Base-by-base conservation (phyloP, 2,113 vertebrate genomes). In the Hylia prasina region DNA sequence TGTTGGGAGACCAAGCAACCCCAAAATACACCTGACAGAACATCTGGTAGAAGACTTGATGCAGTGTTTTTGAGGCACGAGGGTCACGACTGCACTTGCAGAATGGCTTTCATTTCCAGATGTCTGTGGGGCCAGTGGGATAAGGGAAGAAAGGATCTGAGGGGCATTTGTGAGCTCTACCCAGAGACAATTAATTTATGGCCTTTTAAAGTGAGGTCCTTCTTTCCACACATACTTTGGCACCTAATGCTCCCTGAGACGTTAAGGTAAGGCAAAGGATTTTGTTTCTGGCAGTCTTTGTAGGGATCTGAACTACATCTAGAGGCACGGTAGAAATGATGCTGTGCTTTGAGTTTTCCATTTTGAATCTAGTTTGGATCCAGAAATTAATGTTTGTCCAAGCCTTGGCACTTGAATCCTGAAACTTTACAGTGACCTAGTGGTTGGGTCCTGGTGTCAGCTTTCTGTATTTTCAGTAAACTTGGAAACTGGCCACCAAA, bases 81-180 rank as follows among this genome's bases (percentile, higher is more conserved):
- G 68, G 28, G 7, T 50, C n/a, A 68, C 85, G 51, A 58, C 8
- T 1, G 1, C 7, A 25, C 20, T 11, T 77, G 23, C 23, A 60
- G 37, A 79, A 53, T 66, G 4, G 3, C 11, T 23, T 82, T 21
- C 5, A 2, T 64, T 92, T 64, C n/a, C 56, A 75, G n/a, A 15
- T 3, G 0, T 63, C 9, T 66, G 15, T 50, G 64, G 30, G 35
- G 17, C 0, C 0, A 82, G 16, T 25, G n/a, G 48, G 30, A 60
- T 54, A 39, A 35, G 19, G 30, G 16, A 70, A 66, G 45, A 35
- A 53, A 21, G 37, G 20, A 45, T 84, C 42, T 53, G 65, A 73
- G 50, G 15, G 16, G 8, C 16, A 10, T 61, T 61, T 65, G 27
- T 9, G 8, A 82, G 30, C 18, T 69, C 40, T 54, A 37, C 35